phyloP scores from a whole-genome alignment of 2,113 vertebrate species.

The Prunella fulvescens region DNA sequence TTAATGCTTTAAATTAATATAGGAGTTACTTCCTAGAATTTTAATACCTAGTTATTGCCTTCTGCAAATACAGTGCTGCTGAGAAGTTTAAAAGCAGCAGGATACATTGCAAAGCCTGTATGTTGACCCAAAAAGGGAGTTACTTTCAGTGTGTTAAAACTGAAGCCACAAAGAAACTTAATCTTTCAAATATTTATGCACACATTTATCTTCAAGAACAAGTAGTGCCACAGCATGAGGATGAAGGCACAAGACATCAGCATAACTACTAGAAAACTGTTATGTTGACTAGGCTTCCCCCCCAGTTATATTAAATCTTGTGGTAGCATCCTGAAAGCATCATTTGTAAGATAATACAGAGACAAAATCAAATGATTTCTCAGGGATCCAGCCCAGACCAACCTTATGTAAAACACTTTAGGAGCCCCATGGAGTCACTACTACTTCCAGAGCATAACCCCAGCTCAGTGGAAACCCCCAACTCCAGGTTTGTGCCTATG shows the following conservation, averaged over 20 bases:
- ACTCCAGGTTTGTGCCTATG: background rate
- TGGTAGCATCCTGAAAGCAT: background rate
- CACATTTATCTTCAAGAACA: background rate
- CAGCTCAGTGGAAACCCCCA: rapidly evolving
- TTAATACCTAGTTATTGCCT: background rate
- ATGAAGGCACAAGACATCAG: background rate
- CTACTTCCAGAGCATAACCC: background rate
- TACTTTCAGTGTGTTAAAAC: background rate
- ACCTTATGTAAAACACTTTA: background rate
- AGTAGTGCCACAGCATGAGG: background rate
- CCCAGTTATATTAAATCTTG: background rate
- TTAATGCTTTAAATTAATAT: background rate
- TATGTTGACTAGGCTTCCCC: background rate
- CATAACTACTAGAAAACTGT: background rate
- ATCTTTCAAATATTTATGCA: background rate
- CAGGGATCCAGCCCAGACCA: background rate
- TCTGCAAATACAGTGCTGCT: background rate
- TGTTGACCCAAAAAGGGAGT: background rate
- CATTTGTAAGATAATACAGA: background rate
- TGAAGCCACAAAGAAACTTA: background rate
- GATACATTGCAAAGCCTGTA: background rate
- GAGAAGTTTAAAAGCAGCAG: background rate
- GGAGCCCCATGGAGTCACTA: rapidly evolving
- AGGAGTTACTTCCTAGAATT: background rate
- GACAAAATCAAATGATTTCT: rapidly evolving